phyloP scores from a whole-genome alignment of 2,888 invertebrate species.

The Timema podura region DNA sequence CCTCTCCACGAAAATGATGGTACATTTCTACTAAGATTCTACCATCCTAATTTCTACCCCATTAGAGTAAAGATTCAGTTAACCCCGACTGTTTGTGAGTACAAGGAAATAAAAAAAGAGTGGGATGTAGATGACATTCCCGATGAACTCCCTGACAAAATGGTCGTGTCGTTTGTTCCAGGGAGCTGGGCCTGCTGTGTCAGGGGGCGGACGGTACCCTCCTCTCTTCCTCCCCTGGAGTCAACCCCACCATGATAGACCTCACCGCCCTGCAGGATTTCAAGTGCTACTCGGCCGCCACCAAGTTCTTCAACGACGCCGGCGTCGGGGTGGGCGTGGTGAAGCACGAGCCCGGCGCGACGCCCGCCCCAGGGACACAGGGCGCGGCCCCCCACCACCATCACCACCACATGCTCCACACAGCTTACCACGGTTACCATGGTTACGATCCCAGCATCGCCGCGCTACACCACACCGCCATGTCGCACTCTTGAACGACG shows the following conservation, averaged over 20 bases:
- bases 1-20: too few relatives aligned
- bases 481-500: constrained; percentile 22
- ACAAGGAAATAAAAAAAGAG: too few relatives aligned
- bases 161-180: too few relatives aligned
- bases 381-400: constrained; percentile 16
- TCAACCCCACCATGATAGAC: constrained; percentile 22
- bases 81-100: too few relatives aligned
- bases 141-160: too few relatives aligned
- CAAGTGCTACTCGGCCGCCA: constrained; percentile 28
- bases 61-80: too few relatives aligned
- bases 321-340: constrained; percentile 24
- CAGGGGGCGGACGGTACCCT: constrained; percentile 22
- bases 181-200: constrained; percentile 24
- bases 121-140: too few relatives aligned
- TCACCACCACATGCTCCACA: constrained; percentile 24
- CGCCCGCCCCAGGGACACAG: constrained; percentile 8
- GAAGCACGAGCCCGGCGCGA: constrained; percentile 26
- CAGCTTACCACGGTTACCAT: constrained; percentile 27
- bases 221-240: constrained; percentile 16
- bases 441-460: constrained; percentile 25
- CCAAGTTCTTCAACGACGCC: constrained; percentile 21
- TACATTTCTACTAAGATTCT: too few relatives aligned
- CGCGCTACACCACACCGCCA: constrained; percentile 15
- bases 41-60: too few relatives aligned
- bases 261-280: constrained; percentile 24